These are phyloP conservation scores for Napeogenes sylphis DNA, from an alignment of 2,888 invertebrate species.

Conservation along the genomic window DNA sequence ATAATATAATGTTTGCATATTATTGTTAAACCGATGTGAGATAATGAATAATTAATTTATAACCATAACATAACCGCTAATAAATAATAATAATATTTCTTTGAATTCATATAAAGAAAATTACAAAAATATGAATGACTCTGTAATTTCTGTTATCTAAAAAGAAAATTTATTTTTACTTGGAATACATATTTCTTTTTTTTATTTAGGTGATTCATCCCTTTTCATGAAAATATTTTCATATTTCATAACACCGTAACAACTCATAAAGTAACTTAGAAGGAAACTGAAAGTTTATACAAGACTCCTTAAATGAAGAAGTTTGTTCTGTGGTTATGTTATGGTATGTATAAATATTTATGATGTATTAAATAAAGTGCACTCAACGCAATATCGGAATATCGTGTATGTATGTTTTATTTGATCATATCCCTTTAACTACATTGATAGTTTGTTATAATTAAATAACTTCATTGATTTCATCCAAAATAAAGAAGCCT, in stretches of 20 bases:
- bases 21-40: slow-evolving; percentile 61
- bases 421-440: slow-evolving; percentile 25
- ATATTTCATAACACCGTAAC: background rate
- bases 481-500: no score
- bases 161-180: no score
- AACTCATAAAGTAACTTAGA: slow-evolving; percentile 8
- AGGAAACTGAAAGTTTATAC: background rate
- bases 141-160: no score
- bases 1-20: slow-evolving; percentile 57
- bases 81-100: background rate
- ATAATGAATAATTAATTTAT: slow-evolving; percentile 28
- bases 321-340: slow-evolving; percentile 18
- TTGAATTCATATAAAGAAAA: background rate
- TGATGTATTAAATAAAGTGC: slow-evolving; percentile 64
- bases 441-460: no score
- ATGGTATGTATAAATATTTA: slow-evolving; percentile 12
- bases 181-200: background rate
- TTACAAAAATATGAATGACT: no score
- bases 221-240: background rate
- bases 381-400: slow-evolving; percentile 65
- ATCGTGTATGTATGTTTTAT: slow-evolving; percentile 52
- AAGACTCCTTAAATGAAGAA: background rate
- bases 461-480: no score
- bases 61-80: slow-evolving; percentile 4
- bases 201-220: background rate